Conservation (phyloP, 2,797 vertebrate genomes). For the Acomys russatus region DNA sequence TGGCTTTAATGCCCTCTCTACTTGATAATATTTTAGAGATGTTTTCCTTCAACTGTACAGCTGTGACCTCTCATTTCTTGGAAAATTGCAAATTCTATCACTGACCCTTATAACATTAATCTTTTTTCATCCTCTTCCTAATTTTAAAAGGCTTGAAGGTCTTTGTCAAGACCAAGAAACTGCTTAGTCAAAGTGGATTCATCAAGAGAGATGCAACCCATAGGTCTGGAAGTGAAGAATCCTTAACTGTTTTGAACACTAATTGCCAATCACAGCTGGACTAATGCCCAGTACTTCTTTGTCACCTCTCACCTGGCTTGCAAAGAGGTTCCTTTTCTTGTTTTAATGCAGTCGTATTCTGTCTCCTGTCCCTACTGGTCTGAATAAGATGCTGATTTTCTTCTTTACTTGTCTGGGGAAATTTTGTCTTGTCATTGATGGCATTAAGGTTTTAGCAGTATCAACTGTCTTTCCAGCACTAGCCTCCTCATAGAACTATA, state of each 20-base stretch:
- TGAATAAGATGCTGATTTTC: not conserved
- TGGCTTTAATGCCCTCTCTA: not conserved
- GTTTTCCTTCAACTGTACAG: not conserved
- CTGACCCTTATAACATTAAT: not conserved
- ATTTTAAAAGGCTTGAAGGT: not conserved
- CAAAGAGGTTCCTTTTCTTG: not conserved
- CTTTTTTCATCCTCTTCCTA: not conserved
- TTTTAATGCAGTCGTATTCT: not conserved
- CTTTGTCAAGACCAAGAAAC: not conserved
- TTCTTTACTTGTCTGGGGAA: not conserved
- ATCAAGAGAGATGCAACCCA: not conserved
- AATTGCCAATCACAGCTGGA: not conserved
- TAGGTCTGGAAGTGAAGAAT: not conserved
- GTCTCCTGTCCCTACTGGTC: not conserved
- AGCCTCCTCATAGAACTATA: not conserved
- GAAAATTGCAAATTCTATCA: not conserved
- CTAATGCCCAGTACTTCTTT: not conserved
- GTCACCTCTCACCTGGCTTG: not conserved
- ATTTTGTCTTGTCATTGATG: not conserved
- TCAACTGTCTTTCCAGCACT: not conserved
- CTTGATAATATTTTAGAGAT: not conserved
- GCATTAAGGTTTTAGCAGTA: not conserved
- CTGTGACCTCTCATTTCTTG: not conserved
- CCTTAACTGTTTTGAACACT: not conserved
- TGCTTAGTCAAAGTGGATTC: not conserved